Conservation (phyloP, 2,113 vertebrate species). For the Pelusios castaneus region DNA sequence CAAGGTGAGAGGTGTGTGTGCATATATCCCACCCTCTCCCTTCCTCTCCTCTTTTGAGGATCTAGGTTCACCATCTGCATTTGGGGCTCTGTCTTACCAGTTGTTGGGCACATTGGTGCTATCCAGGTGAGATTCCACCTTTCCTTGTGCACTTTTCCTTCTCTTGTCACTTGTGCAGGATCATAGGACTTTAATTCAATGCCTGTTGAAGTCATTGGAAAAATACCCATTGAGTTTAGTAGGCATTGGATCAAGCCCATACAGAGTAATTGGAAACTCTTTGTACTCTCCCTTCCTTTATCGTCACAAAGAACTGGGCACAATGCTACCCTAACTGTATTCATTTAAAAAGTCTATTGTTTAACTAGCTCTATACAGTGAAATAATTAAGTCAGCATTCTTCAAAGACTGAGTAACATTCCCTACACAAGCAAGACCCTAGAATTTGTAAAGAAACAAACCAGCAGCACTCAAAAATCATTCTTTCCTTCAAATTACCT, state of each 20-base stretch:
- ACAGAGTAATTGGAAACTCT: neutral
- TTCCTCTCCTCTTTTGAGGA: neutral
- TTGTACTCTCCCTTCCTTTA: neutral
- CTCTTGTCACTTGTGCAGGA: constrained; percentile 21
- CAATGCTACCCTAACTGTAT: neutral
- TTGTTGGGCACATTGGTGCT: neutral
- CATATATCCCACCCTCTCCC: neutral
- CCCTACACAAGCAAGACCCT: neutral
- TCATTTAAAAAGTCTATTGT: neutral
- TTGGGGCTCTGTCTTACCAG: neutral
- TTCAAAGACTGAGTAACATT: neutral
- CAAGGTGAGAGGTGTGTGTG: neutral
- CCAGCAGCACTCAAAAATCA: neutral
- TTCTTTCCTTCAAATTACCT: constrained; percentile 7
- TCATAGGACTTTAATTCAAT: neutral
- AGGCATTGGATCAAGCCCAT: neutral
- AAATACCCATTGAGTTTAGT: constrained; percentile 37
- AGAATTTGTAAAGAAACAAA: neutral
- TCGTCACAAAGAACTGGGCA: neutral
- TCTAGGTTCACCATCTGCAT: neutral
- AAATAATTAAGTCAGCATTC: neutral
- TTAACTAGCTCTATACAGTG: neutral
- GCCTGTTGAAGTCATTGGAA: constrained; percentile 8
- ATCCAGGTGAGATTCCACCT: neutral
- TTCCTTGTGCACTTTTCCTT: neutral